Evolutionary conservation across 2,797 vertebrate species (phyloP).

Genomic region (Acropternis orthonyx): DNA sequence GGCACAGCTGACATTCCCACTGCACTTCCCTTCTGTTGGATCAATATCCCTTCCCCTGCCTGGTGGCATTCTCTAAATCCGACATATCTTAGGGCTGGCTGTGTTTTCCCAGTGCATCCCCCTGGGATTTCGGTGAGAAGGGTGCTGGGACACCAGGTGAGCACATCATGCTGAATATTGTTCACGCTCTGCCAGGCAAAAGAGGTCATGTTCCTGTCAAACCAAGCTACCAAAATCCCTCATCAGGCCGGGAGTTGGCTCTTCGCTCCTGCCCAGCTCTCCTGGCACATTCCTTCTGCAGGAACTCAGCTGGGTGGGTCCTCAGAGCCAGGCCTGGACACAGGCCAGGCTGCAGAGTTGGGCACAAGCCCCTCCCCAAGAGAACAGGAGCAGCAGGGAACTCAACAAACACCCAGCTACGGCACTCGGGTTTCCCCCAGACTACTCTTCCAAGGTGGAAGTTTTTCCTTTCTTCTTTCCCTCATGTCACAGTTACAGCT

Average conservation of each 20-base stretch:
- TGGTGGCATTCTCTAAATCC: not conserved
- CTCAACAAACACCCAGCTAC: accelerated
- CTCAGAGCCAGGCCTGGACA: accelerated
- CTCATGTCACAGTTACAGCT: not conserved
- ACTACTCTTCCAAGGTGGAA: accelerated
- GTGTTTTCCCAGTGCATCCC: accelerated
- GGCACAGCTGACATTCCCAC: not conserved
- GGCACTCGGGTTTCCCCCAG: not conserved
- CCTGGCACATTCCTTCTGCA: not conserved
- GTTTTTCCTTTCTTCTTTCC: not conserved
- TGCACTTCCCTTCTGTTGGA: not conserved
- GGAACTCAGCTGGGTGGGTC: not conserved
- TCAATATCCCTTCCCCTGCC: not conserved
- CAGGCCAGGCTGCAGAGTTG: not conserved
- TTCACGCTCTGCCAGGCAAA: accelerated
- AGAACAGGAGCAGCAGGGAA: not conserved
- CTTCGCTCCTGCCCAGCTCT: not conserved
- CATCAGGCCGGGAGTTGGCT: not conserved
- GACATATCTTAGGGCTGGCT: not conserved
- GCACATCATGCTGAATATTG: not conserved
- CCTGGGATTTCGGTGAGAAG: accelerated
- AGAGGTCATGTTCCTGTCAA: not conserved
- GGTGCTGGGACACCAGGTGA: accelerated
- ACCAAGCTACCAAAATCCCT: not conserved
- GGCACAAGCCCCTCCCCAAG: not conserved